A percentile compares a stretch with the other conserved stretches of the same genome.
phyloP scores from a whole-genome alignment of 2,113 vertebrate genomes.

The Leucopternis melanops region DNA sequence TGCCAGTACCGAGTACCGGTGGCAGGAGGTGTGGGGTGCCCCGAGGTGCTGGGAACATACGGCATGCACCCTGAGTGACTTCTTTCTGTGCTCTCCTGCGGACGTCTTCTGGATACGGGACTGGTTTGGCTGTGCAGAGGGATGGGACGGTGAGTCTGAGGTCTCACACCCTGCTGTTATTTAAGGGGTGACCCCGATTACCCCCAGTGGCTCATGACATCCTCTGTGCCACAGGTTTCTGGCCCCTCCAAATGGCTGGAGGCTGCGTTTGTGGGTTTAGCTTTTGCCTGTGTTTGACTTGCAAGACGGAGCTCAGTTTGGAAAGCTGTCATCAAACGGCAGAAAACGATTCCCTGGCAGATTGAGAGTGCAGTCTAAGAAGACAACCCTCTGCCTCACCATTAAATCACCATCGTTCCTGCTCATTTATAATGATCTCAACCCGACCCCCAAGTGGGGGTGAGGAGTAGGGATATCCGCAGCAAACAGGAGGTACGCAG shows the following conservation, averaged over 20 bases:
- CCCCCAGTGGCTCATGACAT: accelerated
- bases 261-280: not conserved
- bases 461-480: not conserved
- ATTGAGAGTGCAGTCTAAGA: accelerated
- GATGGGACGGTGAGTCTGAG: not conserved
- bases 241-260: not conserved
- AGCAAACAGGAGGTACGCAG: accelerated
- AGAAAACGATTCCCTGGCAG: not conserved
- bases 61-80: not conserved
- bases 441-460: too few species aligned
- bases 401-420: not conserved
- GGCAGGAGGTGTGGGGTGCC: not conserved
- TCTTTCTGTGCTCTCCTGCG: not conserved
- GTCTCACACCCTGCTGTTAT: not conserved
- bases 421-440: not conserved
- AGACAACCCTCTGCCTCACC: not conserved
- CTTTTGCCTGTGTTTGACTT: not conserved
- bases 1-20: not conserved
- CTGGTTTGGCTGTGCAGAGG: not conserved
- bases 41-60: accelerated
- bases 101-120: not conserved
- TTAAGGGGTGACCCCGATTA: not conserved
- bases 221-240: not conserved
- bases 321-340: not conserved
- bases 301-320: not conserved